Percentiles rank a stretch among this genome's conserved stretches.
Conservation (phyloP, 1,140 invertebrate genomes). For the Metaphire vulgaris region DNA sequence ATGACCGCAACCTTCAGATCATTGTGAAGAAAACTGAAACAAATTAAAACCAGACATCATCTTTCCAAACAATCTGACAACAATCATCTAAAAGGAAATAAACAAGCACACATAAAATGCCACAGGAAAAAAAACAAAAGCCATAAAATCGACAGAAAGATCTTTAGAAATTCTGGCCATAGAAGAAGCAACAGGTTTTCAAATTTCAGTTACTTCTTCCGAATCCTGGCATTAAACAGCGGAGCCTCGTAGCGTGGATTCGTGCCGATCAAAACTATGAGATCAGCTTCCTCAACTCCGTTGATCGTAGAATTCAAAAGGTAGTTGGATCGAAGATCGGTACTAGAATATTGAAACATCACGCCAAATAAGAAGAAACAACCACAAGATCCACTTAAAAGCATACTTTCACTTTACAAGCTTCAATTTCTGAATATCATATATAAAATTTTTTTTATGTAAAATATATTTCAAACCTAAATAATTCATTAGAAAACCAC, state of each 20-base stretch:
- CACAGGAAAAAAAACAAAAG: too few relatives aligned
- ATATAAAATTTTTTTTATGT: too few relatives aligned
- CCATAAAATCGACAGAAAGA: too few relatives aligned
- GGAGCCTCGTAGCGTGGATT: constrained; percentile 98
- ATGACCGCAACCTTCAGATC: constrained; percentile 63
- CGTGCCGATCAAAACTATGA: constrained; percentile 85
- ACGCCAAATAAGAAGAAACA: background rate
- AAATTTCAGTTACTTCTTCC: constrained; percentile 84
- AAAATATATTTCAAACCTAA: too few relatives aligned
- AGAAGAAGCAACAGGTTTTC: too few relatives aligned
- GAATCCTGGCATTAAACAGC: constrained; percentile 85
- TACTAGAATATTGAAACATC: constrained; percentile 47
- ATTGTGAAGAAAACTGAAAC: constrained; percentile 53
- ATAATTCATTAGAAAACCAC: too few relatives aligned
- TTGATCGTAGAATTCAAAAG: constrained; percentile 81
- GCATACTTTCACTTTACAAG: too few relatives aligned
- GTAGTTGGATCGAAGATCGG: constrained; percentile 84
- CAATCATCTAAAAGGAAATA: background rate
- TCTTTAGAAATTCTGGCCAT: too few relatives aligned
- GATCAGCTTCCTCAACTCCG: constrained; percentile 85
- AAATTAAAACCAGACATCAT: too few relatives aligned
- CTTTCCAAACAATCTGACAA: background rate
- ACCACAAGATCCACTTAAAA: background rate
- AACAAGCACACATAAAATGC: too few relatives aligned
- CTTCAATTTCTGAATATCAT: too few relatives aligned